Evolutionary conservation across 2,113 vertebrate species (phyloP).

Genomic region (Syngnathoides biaculeatus): DNA sequence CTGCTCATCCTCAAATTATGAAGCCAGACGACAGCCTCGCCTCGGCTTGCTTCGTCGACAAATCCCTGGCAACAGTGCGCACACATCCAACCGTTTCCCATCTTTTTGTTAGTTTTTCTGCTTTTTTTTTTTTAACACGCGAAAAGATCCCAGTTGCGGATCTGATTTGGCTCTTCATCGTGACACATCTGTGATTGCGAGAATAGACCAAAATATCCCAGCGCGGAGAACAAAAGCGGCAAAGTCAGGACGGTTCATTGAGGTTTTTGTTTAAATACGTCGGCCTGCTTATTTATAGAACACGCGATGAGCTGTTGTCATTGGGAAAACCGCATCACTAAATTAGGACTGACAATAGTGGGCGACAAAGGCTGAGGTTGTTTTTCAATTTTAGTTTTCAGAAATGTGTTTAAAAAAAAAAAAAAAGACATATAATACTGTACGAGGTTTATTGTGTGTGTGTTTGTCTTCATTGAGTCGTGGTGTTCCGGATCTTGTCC

Average conservation of each 20-base stretch:
- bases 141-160: conserved; percentile 30
- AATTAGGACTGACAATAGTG: neutral
- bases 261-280: neutral
- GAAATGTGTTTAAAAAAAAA: neutral
- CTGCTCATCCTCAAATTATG: neutral
- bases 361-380: neutral
- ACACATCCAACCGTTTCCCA: neutral
- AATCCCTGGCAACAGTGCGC: neutral
- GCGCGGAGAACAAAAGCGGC: neutral
- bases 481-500: too few relatives aligned
- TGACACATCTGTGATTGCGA: conserved; percentile 21
- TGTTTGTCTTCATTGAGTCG: too few relatives aligned
- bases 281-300: neutral
- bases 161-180: conserved; percentile 52
- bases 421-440: too few relatives aligned
- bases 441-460: too few relatives aligned
- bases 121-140: conserved; percentile 2
- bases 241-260: neutral
- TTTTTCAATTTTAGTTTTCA: neutral
- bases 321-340: neutral
- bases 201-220: conserved; percentile 1
- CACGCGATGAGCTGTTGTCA: neutral
- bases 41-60: neutral
- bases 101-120: conserved; percentile 40
- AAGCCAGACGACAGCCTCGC: neutral